Percentiles rank a stretch among this genome's conserved stretches.
These are phyloP conservation scores for Chelon labrosus DNA, from an alignment of 2,797 vertebrate genomes.

Conservation along the genomic window DNA sequence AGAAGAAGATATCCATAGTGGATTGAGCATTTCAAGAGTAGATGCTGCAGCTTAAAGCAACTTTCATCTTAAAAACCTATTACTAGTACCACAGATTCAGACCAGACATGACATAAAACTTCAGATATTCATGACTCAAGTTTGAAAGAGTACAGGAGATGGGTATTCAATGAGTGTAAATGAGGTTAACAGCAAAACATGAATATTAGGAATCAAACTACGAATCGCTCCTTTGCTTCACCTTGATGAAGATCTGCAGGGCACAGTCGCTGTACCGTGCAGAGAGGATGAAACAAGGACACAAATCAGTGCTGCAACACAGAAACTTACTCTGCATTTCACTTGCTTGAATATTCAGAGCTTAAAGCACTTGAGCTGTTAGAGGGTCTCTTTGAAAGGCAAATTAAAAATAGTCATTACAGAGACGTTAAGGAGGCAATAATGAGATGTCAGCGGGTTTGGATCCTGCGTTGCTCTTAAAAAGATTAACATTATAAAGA, in stretches of 20 bases:
- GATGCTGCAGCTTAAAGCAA: slow-evolving; percentile 34
- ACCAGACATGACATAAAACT: slow-evolving; percentile 22
- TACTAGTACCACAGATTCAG: slow-evolving; percentile 62
- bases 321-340: slow-evolving; percentile 14
- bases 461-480: slow-evolving; percentile 11
- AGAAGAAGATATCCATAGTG: slow-evolving; percentile 15
- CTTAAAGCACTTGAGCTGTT: slow-evolving; percentile 45
- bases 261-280: not conserved
- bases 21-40: slow-evolving; percentile 7
- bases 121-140: slow-evolving; percentile 10
- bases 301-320: slow-evolving; percentile 35
- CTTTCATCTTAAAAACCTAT: not conserved
- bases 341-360: slow-evolving; percentile 31
- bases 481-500: slow-evolving; percentile 11
- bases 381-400: slow-evolving; percentile 42
- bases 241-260: slow-evolving; percentile 7
- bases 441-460: slow-evolving; percentile 14
- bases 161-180: not conserved
- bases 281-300: slow-evolving; percentile 12
- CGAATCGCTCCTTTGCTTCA: slow-evolving; percentile 6
- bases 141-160: slow-evolving; percentile 16
- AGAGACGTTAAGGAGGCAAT: slow-evolving; percentile 10
- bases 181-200: slow-evolving; percentile 15
- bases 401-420: slow-evolving; percentile 33
- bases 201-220: slow-evolving; percentile 3